phyloP scores from a whole-genome alignment of 2,888 invertebrate species.

The Patella ulyssiponensis region DNA sequence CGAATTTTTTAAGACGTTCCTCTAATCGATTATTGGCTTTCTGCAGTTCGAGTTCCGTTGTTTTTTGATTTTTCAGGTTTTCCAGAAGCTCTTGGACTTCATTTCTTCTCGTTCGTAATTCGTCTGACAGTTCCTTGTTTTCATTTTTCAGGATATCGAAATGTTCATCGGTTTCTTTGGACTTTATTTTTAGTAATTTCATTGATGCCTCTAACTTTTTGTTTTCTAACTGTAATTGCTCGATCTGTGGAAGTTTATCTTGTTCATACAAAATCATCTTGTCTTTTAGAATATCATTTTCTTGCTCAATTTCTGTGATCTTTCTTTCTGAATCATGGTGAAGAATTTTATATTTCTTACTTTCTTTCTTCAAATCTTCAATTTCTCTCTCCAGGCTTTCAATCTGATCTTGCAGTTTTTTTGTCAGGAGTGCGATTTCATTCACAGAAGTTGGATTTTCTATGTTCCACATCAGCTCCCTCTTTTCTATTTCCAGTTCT shows the following conservation, averaged over 20 bases:
- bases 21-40: neutral
- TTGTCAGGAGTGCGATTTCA: neutral
- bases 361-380: conserved; percentile 17
- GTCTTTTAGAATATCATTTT: conserved; percentile 32
- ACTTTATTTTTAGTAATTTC: conserved; percentile 33
- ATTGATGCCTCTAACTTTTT: conserved; percentile 38
- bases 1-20: neutral
- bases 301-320: conserved; percentile 39
- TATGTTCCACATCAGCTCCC: conserved; percentile 41
- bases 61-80: neutral
- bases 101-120: neutral
- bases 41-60: neutral
- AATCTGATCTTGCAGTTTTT: conserved; percentile 19
- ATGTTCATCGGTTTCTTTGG: conserved; percentile 1
- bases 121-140: neutral
- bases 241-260: neutral
- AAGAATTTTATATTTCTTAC: neutral
- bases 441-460: conserved; percentile 30
- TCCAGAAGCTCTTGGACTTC: neutral
- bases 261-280: conserved; percentile 11
- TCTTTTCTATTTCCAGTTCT: conserved; percentile 52
- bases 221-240: conserved; percentile 39
- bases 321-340: conserved; percentile 34
- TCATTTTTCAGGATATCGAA: conserved; percentile 1
- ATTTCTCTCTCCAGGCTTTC: conserved; percentile 15